phyloP scores from a whole-genome alignment of 2,797 vertebrate genomes.

The Sciaenops ocellatus region DNA sequence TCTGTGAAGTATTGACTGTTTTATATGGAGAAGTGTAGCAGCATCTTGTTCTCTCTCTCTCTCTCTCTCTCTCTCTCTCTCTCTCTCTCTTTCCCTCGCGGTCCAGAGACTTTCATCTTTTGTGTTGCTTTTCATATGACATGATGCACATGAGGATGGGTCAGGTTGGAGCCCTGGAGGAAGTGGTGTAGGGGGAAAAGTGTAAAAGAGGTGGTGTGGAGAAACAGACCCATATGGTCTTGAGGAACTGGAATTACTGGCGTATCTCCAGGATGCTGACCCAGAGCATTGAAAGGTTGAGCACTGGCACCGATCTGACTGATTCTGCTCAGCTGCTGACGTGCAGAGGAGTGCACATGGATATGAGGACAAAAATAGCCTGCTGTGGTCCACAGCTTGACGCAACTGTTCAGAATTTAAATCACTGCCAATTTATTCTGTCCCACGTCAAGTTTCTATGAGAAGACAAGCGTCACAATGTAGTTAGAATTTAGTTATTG shows the following conservation, averaged over 20 bases:
- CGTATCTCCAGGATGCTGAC: slow-evolving; percentile 71
- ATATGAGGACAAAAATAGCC: slow-evolving; percentile 78
- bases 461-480: slow-evolving; percentile 16
- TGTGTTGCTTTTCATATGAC: slow-evolving; percentile 24
- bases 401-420: slow-evolving; percentile 53
- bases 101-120: slow-evolving; percentile 2
- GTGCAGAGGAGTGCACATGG: slow-evolving; percentile 66
- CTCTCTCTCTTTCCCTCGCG: background rate
- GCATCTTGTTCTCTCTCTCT: background rate
- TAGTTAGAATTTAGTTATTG: slow-evolving; percentile 3
- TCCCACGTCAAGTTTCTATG: slow-evolving; percentile 29
- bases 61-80: background rate
- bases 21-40: background rate
- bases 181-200: slow-evolving; percentile 9
- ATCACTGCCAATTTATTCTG: slow-evolving; percentile 41
- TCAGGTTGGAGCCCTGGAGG: slow-evolving; percentile 43
- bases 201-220: slow-evolving; percentile 14
- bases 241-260: slow-evolving; percentile 66
- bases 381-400: slow-evolving; percentile 60
- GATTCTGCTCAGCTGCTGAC: slow-evolving; percentile 79
- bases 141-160: slow-evolving; percentile 32
- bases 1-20: background rate
- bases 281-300: slow-evolving; percentile 66
- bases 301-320: slow-evolving; percentile 67
- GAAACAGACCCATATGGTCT: slow-evolving; percentile 71